These are phyloP conservation scores for Rousettus madagascariensis DNA, from an alignment of 2,797 vertebrate species.

Conservation along the genomic window DNA sequence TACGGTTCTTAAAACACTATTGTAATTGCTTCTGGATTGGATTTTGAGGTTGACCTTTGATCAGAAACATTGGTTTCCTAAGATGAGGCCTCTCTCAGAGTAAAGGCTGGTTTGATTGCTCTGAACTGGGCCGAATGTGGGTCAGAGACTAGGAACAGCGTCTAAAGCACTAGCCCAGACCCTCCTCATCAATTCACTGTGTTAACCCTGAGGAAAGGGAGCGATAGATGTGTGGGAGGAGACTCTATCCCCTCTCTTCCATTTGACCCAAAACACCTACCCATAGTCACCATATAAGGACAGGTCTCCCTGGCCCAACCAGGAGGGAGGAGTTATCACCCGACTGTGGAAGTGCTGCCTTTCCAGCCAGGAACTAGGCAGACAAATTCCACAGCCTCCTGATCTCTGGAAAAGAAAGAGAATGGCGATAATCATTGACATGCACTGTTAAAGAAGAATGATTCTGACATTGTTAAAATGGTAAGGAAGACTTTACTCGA, in stretches of 20 bases:
- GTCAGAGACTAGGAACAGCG: neutral
- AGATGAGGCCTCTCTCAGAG: conserved; percentile 24
- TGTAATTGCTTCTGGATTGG: conserved; percentile 66
- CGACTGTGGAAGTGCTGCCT: neutral
- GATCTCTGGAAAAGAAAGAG: neutral
- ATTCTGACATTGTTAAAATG: neutral
- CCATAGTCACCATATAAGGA: neutral
- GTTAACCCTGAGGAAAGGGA: neutral
- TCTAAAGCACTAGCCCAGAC: neutral
- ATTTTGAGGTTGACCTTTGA: conserved; percentile 69
- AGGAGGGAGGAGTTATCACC: neutral
- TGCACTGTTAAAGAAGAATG: neutral
- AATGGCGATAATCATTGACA: neutral
- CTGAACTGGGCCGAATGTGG: conserved; percentile 10
- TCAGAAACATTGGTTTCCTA: conserved; percentile 51
- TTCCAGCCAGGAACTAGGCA: neutral
- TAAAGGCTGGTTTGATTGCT: conserved; percentile 26
- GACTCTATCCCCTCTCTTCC: too few relatives aligned
- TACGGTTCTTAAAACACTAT: conserved; percentile 48
- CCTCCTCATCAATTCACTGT: neutral
- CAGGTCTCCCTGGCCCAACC: neutral
- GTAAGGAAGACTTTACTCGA: neutral
- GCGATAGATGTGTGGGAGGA: neutral
- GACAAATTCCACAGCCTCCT: neutral
- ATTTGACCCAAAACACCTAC: neutral